phyloP scores from a whole-genome alignment of 2,797 vertebrate genomes.

The Dendrocincla fuliginosa region DNA sequence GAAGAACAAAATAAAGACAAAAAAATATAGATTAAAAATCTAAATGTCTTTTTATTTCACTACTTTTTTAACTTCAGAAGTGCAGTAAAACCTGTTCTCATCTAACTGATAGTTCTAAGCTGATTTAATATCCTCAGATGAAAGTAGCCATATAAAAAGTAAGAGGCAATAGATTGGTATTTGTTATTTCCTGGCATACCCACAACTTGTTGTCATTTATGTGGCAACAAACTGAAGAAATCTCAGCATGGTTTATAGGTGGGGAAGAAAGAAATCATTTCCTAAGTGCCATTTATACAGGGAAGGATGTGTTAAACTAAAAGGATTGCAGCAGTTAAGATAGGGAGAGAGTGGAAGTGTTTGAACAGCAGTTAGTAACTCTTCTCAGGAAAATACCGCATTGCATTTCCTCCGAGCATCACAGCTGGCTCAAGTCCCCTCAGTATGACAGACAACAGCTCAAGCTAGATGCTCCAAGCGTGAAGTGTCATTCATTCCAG shows the following conservation, averaged over 20 bases:
- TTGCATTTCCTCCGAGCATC: background rate
- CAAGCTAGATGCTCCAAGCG: accelerated
- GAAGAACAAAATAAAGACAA: background rate
- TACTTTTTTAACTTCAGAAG: background rate
- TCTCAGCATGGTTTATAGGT: background rate
- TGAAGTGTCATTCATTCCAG: no score
- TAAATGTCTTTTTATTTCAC: background rate
- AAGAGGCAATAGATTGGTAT: constrained; percentile 1
- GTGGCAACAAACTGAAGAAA: background rate
- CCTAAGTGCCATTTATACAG: background rate
- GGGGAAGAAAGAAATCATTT: background rate
- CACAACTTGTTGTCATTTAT: background rate
- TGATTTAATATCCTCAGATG: background rate
- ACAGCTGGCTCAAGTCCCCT: background rate
- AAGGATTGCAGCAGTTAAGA: background rate
- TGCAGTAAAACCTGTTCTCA: background rate
- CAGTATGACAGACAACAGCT: background rate
- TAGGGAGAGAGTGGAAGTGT: background rate
- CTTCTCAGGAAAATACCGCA: background rate
- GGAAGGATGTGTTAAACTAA: background rate
- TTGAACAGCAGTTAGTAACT: background rate
- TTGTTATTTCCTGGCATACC: constrained; percentile 13
- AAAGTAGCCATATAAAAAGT: constrained; percentile 28
- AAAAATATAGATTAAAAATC: background rate
- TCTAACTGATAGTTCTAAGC: background rate